These are phyloP conservation scores for Holocentrus rufus DNA, from an alignment of 2,797 vertebrate species.

Conservation along the genomic window DNA sequence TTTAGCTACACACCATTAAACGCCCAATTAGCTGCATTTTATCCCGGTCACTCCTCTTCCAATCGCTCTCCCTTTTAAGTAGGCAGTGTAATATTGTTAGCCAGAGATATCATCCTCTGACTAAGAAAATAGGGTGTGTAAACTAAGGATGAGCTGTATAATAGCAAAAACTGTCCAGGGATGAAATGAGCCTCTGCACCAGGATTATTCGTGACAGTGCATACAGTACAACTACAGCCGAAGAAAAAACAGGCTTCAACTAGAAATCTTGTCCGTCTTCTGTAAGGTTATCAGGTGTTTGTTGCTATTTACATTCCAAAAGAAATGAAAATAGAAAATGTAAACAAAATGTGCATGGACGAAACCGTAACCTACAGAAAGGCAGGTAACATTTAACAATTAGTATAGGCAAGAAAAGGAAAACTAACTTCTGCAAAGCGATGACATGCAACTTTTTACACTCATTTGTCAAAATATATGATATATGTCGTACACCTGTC, in stretches of 20 bases:
- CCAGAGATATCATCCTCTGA: constrained; percentile 32
- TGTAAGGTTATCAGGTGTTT: constrained; percentile 52
- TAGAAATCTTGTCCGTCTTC: constrained; percentile 15
- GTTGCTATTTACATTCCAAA: constrained; percentile 37
- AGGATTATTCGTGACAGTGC: constrained; percentile 25
- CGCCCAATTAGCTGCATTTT: constrained; percentile 19
- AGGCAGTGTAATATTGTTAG: constrained; percentile 36
- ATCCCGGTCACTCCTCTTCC: constrained; percentile 39
- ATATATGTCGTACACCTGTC: too few species aligned
- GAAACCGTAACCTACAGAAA: constrained; percentile 8
- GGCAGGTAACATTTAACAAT: constrained; percentile 31
- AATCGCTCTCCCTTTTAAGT: constrained; percentile 32
- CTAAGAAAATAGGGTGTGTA: constrained; percentile 46
- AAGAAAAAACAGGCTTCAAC: constrained; percentile 34
- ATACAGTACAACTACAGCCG: constrained; percentile 23
- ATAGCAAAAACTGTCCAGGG: constrained; percentile 46
- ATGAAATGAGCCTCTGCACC: constrained; percentile 46
- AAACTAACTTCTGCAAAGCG: too few species aligned
- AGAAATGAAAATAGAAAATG: constrained; percentile 42
- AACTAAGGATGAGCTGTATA: constrained; percentile 48
- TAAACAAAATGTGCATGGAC: constrained; percentile 37
- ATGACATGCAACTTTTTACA: too few species aligned
- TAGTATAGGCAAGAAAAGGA: neutral
- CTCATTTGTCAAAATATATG: constrained; percentile 24
- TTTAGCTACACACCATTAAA: constrained; percentile 31